A percentile compares a stretch with the other conserved stretches of the same genome.
Evolutionary conservation across 37 sponge, comb jelly and placozoan species (phyloP).

Genomic region (Petrosia ficiformis): DNA sequence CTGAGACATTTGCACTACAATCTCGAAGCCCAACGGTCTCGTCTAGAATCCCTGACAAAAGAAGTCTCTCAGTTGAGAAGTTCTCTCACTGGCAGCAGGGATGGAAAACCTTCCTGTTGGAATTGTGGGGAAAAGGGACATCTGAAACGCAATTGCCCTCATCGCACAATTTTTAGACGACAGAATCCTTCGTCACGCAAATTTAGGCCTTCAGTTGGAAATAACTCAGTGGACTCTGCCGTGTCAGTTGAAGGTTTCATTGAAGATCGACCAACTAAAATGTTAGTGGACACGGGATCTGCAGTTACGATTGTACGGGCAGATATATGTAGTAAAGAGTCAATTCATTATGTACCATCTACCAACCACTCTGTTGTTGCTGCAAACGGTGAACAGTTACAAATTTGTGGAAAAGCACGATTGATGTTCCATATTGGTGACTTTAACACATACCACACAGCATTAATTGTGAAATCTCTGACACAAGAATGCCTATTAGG

Average conservation of each 20-base stretch:
- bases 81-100: background rate
- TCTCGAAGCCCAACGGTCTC: too few relatives aligned
- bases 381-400: constrained; percentile 1
- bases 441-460: background rate
- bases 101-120: background rate
- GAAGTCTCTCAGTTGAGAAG: too few relatives aligned
- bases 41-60: too few relatives aligned
- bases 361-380: constrained; percentile 17
- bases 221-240: too few relatives aligned
- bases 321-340: too few relatives aligned
- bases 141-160: background rate
- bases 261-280: background rate
- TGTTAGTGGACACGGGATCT: too few relatives aligned
- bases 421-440: background rate
- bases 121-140: background rate
- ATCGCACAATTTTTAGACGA: too few relatives aligned
- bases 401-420: background rate
- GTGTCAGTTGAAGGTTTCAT: constrained; percentile 9
- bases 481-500: constrained; percentile 25
- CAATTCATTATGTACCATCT: too few relatives aligned
- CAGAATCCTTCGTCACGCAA: background rate
- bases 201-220: too few relatives aligned
- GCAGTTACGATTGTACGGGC: constrained; percentile 17
- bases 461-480: background rate
- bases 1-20: constrained; percentile 9